Evolutionary conservation across 2,888 invertebrate species (phyloP).

Genomic region (Rhagium mordax): DNA sequence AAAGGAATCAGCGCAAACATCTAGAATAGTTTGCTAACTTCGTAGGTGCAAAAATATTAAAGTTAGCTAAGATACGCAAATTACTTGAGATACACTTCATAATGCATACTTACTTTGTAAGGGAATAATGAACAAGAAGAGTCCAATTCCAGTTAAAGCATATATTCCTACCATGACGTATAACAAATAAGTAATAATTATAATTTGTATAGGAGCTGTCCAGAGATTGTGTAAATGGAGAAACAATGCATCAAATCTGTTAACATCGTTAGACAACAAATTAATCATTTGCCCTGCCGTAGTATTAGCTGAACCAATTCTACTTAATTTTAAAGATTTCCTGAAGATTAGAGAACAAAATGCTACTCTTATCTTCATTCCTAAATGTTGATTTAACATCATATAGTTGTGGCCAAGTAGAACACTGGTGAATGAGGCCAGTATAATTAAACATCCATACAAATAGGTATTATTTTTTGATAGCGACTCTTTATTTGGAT

Average conservation of each 20-base stretch:
- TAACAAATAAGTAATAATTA: conserved; percentile 72
- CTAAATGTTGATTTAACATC: conserved; percentile 38
- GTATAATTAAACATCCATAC: conserved; percentile 38
- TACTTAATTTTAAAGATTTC: conserved; percentile 42
- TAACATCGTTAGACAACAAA: conserved; percentile 70
- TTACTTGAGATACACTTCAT: too few species aligned
- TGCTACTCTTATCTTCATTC: conserved; percentile 43
- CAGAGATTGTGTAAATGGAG: conserved; percentile 86
- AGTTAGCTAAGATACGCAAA: too few species aligned
- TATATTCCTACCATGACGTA: conserved; percentile 66
- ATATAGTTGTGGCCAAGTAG: conserved; percentile 69
- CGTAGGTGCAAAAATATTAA: too few species aligned
- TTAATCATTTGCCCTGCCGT: conserved; percentile 46
- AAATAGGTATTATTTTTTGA: conserved; percentile 30
- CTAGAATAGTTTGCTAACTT: too few species aligned
- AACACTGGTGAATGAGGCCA: conserved; percentile 17
- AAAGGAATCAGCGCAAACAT: too few species aligned
- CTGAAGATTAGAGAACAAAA: conserved; percentile 41
- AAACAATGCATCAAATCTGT: conserved; percentile 85
- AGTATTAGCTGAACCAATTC: conserved; percentile 28
- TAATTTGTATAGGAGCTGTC: conserved; percentile 78
- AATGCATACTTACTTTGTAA: conserved; percentile 62
- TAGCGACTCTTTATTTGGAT: conserved; percentile 31
- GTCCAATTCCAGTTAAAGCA: conserved; percentile 65
- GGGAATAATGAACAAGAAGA: conserved; percentile 62